Evolutionary conservation across 1,140 invertebrate genomes (phyloP).

Genomic region (Archivesica marissinica): DNA sequence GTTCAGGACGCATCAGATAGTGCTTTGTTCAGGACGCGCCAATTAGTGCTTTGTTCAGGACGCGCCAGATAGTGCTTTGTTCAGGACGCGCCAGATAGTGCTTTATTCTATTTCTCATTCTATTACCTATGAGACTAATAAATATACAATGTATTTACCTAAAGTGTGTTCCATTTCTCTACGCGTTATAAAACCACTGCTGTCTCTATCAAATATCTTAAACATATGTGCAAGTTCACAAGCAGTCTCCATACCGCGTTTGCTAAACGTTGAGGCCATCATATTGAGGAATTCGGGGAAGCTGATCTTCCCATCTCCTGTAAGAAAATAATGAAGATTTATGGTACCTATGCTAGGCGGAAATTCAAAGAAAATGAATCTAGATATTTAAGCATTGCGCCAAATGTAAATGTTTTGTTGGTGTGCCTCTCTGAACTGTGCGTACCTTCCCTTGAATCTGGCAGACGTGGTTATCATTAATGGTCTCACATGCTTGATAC

Average conservation of each 20-base stretch:
- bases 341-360: too few species aligned
- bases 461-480: background rate
- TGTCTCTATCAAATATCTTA: constrained; percentile 40
- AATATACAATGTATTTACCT: constrained; percentile 18
- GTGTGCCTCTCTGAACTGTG: too few species aligned
- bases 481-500: too few species aligned
- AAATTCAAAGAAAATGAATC: too few species aligned
- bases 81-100: background rate
- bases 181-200: constrained; percentile 38
- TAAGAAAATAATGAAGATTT: background rate
- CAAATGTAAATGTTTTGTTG: background rate
- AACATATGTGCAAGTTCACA: constrained; percentile 38
- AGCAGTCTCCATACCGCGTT: background rate
- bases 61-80: background rate
- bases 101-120: background rate
- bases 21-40: background rate
- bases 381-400: background rate
- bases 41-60: background rate
- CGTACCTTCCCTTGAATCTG: background rate
- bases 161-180: constrained; percentile 44
- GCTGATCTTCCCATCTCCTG: constrained; percentile 50
- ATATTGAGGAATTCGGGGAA: constrained; percentile 51
- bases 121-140: too few species aligned
- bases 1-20: background rate
- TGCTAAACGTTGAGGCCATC: constrained; percentile 8